Evolutionary conservation across 1,140 invertebrate genomes (phyloP).

Genomic region (Maniola jurtina): DNA sequence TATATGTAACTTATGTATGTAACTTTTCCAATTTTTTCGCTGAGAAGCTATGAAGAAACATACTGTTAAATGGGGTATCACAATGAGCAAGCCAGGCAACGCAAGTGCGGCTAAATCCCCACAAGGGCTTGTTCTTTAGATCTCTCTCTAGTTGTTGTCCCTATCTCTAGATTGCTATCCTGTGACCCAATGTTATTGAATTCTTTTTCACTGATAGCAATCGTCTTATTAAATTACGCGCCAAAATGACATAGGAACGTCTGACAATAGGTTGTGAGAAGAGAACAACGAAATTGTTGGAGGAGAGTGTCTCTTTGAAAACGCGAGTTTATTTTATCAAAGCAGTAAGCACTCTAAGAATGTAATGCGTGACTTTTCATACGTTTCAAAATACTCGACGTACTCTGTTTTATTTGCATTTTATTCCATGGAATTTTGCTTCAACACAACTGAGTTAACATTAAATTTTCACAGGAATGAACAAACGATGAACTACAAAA

Average conservation of each 20-base stretch:
- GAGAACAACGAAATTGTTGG: too few relatives aligned
- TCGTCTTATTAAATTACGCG: constrained; percentile 67
- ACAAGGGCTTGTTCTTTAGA: too few relatives aligned
- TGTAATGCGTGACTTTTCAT: constrained; percentile 38
- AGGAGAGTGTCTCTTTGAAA: constrained; percentile 56
- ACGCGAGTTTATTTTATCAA: constrained; percentile 55
- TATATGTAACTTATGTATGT: too few relatives aligned
- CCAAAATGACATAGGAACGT: constrained; percentile 58
- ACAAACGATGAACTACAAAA: too few relatives aligned
- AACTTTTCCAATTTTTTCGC: too few relatives aligned
- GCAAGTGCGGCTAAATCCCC: too few relatives aligned
- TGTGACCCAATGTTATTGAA: constrained; percentile 55
- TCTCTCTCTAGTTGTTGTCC: background rate
- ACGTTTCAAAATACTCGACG: constrained; percentile 2
- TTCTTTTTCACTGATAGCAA: constrained; percentile 63
- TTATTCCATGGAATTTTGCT: too few relatives aligned
- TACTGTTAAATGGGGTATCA: too few relatives aligned
- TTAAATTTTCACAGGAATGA: too few relatives aligned
- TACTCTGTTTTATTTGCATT: background rate
- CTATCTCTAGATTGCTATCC: background rate
- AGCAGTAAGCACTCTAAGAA: constrained; percentile 36
- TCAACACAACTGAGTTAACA: too few relatives aligned
- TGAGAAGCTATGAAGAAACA: too few relatives aligned
- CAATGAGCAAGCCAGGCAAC: too few relatives aligned
- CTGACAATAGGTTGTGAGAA: constrained; percentile 54